Base-by-base conservation (phyloP, 2,113 vertebrate genomes). In the Phocoena phocoena region DNA sequence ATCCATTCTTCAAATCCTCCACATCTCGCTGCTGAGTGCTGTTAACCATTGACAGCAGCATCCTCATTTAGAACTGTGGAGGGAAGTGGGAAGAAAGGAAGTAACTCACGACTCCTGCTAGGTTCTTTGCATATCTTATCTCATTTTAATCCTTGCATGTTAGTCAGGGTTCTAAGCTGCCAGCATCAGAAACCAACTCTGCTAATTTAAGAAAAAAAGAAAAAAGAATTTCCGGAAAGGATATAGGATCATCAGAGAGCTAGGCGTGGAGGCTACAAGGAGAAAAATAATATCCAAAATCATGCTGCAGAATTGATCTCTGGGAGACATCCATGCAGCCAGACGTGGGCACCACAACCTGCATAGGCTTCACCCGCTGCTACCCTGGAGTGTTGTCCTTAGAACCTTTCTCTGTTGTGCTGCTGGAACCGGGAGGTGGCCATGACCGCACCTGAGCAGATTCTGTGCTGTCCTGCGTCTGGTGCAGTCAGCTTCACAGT, bases 331-430 rank as follows among this genome's bases (percentile, higher is more conserved):
- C 38, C 62, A 21, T 14, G 33, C n/a, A 67, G 21, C 41, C 58
- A 50, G 41, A 76, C 12, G 2, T 18, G 60, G 41, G 11, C 14
- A 53, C 18, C 25, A 7, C 13, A 25, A 0, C 2, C 9, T 21
- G 10, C 18, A 26, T 1, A 44, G 15, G 20, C 23, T 23, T 79
- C 36, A 11, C 8, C 15, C 0, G 0, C 36, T 5, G 31, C 15
- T 26, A 2, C 13, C 9, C 12, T 41, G 36, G 1, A 36, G 2
- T 31, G 12, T 5, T 88, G 17, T 68, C 50, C 88, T 83, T 33
- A 60, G 38, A 17, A 7, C 14, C 31, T 63, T 17, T 4, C 62
- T 70, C 9, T n/a, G 47, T 20, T 13, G 4, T 0, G 0, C 77
- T 36, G 10, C 26, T 53, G 12, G 7, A 41, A 50, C 36, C 41